Percentiles rank a stretch among this genome's conserved stretches.
phyloP scores from a whole-genome alignment of 2,888 invertebrate species.

The Gonocerus acuteangulatus region DNA sequence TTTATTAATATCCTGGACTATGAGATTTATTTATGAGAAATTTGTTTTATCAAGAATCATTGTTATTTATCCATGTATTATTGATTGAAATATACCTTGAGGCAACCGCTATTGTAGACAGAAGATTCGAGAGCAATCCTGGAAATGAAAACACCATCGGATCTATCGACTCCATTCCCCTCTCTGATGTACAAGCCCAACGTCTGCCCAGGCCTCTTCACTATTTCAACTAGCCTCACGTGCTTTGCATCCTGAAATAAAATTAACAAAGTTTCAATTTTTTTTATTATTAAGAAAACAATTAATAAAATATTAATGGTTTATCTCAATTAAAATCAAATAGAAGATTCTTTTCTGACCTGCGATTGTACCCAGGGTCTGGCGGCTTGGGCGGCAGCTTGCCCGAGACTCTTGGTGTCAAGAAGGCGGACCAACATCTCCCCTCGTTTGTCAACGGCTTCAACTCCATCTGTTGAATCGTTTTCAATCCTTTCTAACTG shows the following conservation, averaged over 20 bases:
- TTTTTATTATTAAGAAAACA: neutral
- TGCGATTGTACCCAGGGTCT: conserved; percentile 76
- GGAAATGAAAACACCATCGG: conserved; percentile 97
- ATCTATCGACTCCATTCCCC: conserved; percentile 90
- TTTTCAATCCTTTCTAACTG: conserved; percentile 95
- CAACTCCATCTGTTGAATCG: conserved; percentile 86
- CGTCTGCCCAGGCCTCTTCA: conserved; percentile 97
- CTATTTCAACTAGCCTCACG: conserved; percentile 92
- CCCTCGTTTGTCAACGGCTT: conserved; percentile 79
- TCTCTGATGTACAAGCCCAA: conserved; percentile 95
- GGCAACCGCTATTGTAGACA: conserved; percentile 92
- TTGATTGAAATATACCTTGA: conserved; percentile 72
- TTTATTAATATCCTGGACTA: too few species aligned
- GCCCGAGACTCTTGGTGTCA: conserved; percentile 78
- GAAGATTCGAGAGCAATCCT: conserved; percentile 91
- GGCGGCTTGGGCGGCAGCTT: conserved; percentile 77
- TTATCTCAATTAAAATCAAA: neutral
- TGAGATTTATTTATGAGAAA: too few species aligned
- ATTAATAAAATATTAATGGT: neutral
- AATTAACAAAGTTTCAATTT: neutral
- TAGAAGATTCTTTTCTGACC: conserved; percentile 45
- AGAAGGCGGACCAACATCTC: conserved; percentile 92
- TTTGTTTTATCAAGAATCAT: too few species aligned
- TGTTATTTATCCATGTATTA: too few species aligned
- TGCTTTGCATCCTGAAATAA: conserved; percentile 65